Evolutionary conservation across 2,888 invertebrate species (phyloP).

Genomic region (Aricia artaxerxes): DNA sequence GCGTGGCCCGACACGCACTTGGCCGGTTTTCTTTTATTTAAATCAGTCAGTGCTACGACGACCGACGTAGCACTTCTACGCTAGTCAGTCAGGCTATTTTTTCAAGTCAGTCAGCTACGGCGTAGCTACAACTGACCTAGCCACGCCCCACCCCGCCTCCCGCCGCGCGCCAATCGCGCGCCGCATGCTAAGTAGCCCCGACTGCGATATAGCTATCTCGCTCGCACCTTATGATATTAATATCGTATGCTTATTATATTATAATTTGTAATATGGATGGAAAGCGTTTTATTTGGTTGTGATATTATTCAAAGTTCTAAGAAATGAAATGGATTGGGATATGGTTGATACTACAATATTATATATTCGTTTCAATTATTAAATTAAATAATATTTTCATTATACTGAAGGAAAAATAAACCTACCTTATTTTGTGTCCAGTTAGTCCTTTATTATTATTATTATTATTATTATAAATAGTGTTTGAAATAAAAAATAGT

Average conservation of each 20-base stretch:
- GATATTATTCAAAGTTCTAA: not conserved
- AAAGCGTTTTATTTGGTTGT: not conserved
- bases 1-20: no score
- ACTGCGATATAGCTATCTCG: constrained; percentile 61
- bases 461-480: no score
- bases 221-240: constrained; percentile 44
- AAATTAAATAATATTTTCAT: no score
- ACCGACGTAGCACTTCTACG: constrained; percentile 62
- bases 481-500: no score
- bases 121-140: constrained; percentile 47
- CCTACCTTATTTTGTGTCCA: no score
- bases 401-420: no score
- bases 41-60: constrained; percentile 53
- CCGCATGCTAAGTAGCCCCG: constrained; percentile 61
- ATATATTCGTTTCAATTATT: no score
- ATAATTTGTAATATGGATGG: not conserved
- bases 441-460: no score
- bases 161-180: constrained; percentile 69
- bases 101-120: constrained; percentile 5
- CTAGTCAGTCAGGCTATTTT: not conserved
- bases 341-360: no score
- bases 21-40: not conserved
- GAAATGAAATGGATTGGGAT: not conserved
- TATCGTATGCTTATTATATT: not conserved
- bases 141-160: constrained; percentile 59